phyloP scores from a whole-genome alignment of 2,113 vertebrate genomes.

The Anhinga anhinga region DNA sequence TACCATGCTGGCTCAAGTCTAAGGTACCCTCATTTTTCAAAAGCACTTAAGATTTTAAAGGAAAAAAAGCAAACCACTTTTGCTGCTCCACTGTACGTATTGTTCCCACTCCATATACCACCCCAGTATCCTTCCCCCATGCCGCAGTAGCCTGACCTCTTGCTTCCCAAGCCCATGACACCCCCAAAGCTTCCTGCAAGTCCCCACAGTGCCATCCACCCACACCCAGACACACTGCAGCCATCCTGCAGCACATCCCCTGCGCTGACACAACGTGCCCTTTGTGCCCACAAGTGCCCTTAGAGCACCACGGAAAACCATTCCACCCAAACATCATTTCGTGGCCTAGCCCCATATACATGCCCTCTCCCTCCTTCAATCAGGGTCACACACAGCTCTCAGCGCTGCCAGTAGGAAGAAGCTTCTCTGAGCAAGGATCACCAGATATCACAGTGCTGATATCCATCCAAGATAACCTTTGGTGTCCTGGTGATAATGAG shows the following conservation, averaged over 20 bases:
- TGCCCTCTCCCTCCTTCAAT: not conserved
- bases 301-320: not conserved
- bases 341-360: fast-evolving
- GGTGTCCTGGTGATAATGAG: not conserved
- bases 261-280: fast-evolving
- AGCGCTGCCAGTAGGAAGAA: not conserved
- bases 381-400: not conserved
- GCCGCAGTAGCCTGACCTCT: fast-evolving
- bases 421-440: not conserved
- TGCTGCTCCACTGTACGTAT: not conserved
- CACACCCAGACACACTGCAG: not conserved
- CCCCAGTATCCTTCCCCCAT: not conserved
- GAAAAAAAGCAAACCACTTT: not conserved
- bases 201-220: fast-evolving
- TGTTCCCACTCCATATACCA: not conserved
- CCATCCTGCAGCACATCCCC: not conserved
- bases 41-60: not conserved
- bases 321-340: not conserved
- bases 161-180: not conserved
- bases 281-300: not conserved
- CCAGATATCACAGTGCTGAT: not conserved
- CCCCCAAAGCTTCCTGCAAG: not conserved
- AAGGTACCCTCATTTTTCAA: not conserved
- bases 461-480: not conserved
- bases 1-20: not conserved